Percentiles rank a stretch among this genome's conserved stretches.
Conservation (phyloP, 2,113 vertebrate species). For the Vanacampus margaritifer region DNA sequence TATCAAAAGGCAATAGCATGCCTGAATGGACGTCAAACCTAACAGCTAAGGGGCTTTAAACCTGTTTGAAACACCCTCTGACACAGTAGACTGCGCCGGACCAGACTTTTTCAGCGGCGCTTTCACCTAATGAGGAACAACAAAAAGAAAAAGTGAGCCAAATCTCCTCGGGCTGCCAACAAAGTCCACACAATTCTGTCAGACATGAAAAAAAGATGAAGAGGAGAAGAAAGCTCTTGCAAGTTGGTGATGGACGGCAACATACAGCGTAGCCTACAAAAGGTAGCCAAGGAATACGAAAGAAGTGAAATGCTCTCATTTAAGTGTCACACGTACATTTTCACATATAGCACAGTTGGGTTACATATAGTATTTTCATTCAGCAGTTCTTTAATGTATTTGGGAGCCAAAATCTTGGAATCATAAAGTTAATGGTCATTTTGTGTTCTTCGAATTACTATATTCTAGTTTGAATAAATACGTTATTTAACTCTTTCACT, state of each 20-base stretch:
- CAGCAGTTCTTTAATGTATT: no score
- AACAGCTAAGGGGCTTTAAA: constrained; percentile 35
- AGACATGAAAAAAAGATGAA: not conserved
- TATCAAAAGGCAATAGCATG: constrained; percentile 44
- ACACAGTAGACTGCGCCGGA: constrained; percentile 37
- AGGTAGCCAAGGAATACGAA: constrained; percentile 21
- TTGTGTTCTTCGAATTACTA: no score
- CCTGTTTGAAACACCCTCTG: constrained; percentile 50
- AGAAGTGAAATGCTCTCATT: not conserved
- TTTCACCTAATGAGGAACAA: constrained; percentile 50
- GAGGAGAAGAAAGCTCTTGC: constrained; percentile 11
- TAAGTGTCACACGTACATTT: not conserved
- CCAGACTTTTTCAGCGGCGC: constrained; percentile 26
- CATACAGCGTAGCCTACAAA: constrained; percentile 15
- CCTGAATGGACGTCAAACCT: constrained; percentile 44
- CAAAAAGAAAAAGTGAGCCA: constrained; percentile 24
- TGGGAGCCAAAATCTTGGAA: no score
- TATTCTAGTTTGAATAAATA: no score
- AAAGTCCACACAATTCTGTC: constrained; percentile 27
- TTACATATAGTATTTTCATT: no score
- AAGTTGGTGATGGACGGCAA: constrained; percentile 37
- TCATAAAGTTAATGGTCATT: no score
- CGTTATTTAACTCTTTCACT: no score
- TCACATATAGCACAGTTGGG: not conserved
- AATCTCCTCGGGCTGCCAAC: constrained; percentile 22